Conservation (phyloP, 2,888 invertebrate genomes). For the Hydrotaea diabolus region DNA sequence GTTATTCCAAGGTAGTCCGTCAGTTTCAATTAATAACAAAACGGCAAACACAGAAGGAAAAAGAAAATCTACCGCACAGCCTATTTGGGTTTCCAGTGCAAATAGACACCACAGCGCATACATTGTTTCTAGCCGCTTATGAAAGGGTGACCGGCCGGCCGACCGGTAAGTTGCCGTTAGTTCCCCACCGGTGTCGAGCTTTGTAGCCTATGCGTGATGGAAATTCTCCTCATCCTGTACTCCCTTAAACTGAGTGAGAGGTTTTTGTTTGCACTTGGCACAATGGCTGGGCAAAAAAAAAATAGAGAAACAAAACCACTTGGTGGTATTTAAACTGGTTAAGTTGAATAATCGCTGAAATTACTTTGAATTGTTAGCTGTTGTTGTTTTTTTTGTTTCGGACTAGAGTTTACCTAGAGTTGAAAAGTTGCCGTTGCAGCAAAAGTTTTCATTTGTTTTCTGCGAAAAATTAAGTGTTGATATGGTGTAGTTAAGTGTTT, state of each 20-base stretch:
- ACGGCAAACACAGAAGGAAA: neutral
- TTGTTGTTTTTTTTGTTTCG: neutral
- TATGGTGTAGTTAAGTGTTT: slow-evolving; percentile 4
- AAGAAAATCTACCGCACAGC: slow-evolving; percentile 52
- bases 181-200: no score
- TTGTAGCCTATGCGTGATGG: slow-evolving; percentile 5
- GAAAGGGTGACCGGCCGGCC: neutral
- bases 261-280: neutral
- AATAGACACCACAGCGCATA: slow-evolving; percentile 36
- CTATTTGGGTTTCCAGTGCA: slow-evolving; percentile 42
- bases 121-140: neutral
- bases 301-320: neutral
- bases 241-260: neutral
- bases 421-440: neutral
- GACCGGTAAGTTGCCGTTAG: neutral
- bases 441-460: neutral
- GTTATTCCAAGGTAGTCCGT: slow-evolving; percentile 34
- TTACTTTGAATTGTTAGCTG: slow-evolving; percentile 10
- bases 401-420: neutral
- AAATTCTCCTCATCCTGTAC: neutral
- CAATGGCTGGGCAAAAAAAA: neutral
- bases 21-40: slow-evolving; percentile 65
- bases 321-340: neutral
- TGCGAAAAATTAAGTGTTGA: neutral
- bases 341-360: slow-evolving; percentile 10